A percentile compares a stretch with the other conserved stretches of the same genome.
Evolutionary conservation across 2,797 vertebrate genomes (phyloP).

Genomic region (Pyrocephalus nanus): DNA sequence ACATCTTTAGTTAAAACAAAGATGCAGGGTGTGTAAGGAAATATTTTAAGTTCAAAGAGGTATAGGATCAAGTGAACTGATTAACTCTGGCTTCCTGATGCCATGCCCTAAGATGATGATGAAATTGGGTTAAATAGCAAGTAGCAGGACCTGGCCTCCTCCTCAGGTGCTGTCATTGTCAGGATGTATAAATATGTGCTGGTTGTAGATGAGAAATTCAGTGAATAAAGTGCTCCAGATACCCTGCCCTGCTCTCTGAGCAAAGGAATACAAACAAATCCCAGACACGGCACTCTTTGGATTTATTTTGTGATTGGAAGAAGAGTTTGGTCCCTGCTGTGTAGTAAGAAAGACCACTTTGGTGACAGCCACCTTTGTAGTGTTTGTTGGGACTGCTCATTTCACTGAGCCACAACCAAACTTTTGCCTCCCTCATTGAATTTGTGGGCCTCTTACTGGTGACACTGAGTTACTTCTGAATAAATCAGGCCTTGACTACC

Average conservation of each 20-base stretch:
- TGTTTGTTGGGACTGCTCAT: not conserved
- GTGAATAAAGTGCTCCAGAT: not conserved
- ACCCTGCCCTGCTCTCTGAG: not conserved
- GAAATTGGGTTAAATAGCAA: not conserved
- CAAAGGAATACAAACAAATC: not conserved
- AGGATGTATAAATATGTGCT: not conserved
- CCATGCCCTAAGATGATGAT: not conserved
- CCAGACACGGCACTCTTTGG: not conserved
- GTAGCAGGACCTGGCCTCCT: not conserved
- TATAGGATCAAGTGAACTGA: not conserved
- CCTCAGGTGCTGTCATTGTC: not conserved
- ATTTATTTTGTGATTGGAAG: not conserved
- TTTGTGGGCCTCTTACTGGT: not conserved
- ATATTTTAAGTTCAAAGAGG: not conserved
- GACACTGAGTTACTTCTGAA: not conserved
- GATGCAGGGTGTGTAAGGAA: not conserved
- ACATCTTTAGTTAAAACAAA: not conserved
- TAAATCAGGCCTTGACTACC: not conserved
- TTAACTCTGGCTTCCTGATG: not conserved
- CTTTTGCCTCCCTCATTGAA: not conserved
- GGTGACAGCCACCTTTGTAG: fast-evolving
- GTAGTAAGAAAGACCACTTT: not conserved
- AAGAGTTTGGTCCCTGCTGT: not conserved
- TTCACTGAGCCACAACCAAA: not conserved
- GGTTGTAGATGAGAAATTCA: not conserved